These are phyloP conservation scores for Phasianus colchicus DNA, from an alignment of 2,113 vertebrate genomes.

Conservation along the genomic window DNA sequence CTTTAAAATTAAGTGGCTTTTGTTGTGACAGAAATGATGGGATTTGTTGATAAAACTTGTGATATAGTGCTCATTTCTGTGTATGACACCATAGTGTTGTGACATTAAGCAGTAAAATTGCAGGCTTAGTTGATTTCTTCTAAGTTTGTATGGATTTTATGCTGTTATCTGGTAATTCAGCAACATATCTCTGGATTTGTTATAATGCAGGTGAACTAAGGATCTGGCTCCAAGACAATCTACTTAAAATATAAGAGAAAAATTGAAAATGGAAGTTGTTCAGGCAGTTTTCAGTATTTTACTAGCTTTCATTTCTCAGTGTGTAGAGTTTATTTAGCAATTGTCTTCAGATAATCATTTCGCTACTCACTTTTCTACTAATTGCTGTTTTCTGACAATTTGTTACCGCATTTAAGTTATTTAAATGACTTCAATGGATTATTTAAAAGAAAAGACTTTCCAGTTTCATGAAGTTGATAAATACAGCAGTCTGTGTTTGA, in stretches of 20 bases:
- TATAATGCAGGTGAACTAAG: not conserved
- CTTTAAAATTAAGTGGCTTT: not conserved
- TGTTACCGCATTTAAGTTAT: not conserved
- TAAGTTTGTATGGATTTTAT: not conserved
- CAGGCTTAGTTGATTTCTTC: not conserved
- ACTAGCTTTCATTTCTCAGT: not conserved
- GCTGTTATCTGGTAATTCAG: not conserved
- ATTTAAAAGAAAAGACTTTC: not conserved
- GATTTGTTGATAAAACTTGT: not conserved
- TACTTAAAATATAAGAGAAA: not conserved
- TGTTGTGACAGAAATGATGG: not conserved
- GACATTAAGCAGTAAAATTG: not conserved
- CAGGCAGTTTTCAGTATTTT: not conserved
- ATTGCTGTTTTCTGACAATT: not conserved
- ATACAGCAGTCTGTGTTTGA: not conserved
- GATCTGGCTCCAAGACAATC: not conserved
- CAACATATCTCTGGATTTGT: not conserved
- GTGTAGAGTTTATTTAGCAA: not conserved
- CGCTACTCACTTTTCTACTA: not conserved
- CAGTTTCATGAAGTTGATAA: not conserved
- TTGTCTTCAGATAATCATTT: not conserved
- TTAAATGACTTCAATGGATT: not conserved
- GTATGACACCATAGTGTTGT: not conserved
- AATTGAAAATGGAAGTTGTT: not conserved
- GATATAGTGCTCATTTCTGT: not conserved